phyloP scores from a whole-genome alignment of 2,888 invertebrate species.

The Drosophila hamatofila region DNA sequence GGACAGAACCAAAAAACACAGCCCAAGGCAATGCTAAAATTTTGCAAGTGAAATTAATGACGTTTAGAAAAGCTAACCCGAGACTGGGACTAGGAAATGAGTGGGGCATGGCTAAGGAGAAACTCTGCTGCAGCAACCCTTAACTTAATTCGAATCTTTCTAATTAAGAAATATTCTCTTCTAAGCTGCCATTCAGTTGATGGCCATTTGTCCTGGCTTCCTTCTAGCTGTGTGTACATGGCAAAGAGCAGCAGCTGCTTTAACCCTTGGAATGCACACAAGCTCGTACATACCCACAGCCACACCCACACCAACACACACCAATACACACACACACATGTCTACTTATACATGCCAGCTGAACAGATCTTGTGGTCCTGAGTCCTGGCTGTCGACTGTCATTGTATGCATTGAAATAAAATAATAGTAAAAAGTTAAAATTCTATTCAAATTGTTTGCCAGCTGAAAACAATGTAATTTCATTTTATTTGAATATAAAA shows the following conservation, averaged over 20 bases:
- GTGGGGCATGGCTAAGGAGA: neutral
- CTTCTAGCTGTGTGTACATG: conserved; percentile 25
- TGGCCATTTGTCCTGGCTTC: conserved; percentile 57
- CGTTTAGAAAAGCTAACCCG: conserved; percentile 58
- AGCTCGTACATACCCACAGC: conserved; percentile 7
- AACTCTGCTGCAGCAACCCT: conserved; percentile 61
- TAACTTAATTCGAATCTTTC: conserved; percentile 70
- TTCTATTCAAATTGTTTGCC: conserved; percentile 83
- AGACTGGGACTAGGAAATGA: neutral
- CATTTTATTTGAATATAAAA: conserved; percentile 83
- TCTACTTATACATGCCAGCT: conserved; percentile 8
- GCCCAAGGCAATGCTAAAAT: conserved; percentile 69
- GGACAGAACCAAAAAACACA: conserved; percentile 36
- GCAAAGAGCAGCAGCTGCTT: conserved; percentile 63
- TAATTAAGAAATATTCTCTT: conserved; percentile 77
- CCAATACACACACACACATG: neutral
- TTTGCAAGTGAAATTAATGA: conserved; percentile 76
- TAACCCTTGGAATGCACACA: conserved; percentile 42
- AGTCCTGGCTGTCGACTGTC: conserved; percentile 54
- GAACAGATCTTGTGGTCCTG: conserved; percentile 56
- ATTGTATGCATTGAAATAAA: conserved; percentile 79
- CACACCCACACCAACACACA: conserved; percentile 14
- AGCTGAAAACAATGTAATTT: conserved; percentile 83
- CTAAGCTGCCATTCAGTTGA: conserved; percentile 58
- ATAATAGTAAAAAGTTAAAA: conserved; percentile 84